A percentile compares a stretch with the other conserved stretches of the same genome.
Evolutionary conservation across 2,888 invertebrate genomes (phyloP).

Genomic region (Incurvaria masculella): DNA sequence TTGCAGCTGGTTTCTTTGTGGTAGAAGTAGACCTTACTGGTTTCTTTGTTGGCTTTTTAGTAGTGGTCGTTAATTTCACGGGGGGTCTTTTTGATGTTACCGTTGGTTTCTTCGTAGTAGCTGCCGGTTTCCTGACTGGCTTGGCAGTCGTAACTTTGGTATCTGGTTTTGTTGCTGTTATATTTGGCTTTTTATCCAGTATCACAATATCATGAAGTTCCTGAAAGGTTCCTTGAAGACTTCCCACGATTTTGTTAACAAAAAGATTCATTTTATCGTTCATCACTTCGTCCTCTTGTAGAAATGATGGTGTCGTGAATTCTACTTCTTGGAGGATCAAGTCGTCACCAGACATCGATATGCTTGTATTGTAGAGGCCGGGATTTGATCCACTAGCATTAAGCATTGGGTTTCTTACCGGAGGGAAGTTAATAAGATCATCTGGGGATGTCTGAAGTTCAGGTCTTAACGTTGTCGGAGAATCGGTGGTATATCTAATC

Average conservation of each 20-base stretch:
- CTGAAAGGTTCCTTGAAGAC: constrained; percentile 79
- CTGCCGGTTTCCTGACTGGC: constrained; percentile 33
- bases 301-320: constrained; percentile 73
- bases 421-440: constrained; percentile 77
- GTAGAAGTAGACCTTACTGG: constrained; percentile 33
- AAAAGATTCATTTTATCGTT: constrained; percentile 78
- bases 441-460: constrained; percentile 67
- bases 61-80: constrained; percentile 20
- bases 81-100: constrained; percentile 44
- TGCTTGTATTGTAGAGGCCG: constrained; percentile 43
- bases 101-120: constrained; percentile 40
- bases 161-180: constrained; percentile 26
- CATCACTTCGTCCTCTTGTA: constrained; percentile 68
- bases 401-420: constrained; percentile 78
- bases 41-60: constrained; percentile 18
- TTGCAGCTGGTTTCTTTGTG: constrained; percentile 34
- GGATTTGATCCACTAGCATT: constrained; percentile 63
- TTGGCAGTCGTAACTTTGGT: constrained; percentile 35
- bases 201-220: constrained; percentile 74
- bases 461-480: constrained; percentile 34
- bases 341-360: constrained; percentile 53
- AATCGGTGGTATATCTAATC: constrained; percentile 13
- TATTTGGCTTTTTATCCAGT: constrained; percentile 42
- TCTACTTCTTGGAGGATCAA: constrained; percentile 55
- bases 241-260: constrained; percentile 80